phyloP scores from a whole-genome alignment of 64 coral and sea anemone genomes.

The Catalaphyllia jardinei region DNA sequence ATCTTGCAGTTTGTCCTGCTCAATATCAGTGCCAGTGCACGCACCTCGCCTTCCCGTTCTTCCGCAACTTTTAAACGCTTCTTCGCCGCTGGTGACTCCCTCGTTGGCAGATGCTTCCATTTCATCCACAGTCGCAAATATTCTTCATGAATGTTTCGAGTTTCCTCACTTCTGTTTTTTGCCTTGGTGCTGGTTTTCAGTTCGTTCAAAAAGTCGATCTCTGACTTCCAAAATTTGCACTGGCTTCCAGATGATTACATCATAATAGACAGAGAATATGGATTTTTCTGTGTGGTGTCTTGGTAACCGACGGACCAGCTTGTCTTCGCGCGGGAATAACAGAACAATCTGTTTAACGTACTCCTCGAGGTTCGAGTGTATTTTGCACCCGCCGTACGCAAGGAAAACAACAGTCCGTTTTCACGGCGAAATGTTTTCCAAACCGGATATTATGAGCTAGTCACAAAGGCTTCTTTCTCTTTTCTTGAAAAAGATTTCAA shows the following conservation, averaged over 20 bases:
- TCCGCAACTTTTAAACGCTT: conserved; percentile 65
- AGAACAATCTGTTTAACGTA: background rate
- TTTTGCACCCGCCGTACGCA: too few relatives aligned
- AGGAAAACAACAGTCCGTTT: background rate
- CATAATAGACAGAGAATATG: background rate
- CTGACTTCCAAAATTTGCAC: background rate
- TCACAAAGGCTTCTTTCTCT: background rate
- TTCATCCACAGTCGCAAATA: background rate
- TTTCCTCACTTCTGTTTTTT: background rate
- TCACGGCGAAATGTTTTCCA: background rate
- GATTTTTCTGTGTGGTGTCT: background rate
- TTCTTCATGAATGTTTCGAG: background rate
- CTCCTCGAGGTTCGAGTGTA: too few relatives aligned
- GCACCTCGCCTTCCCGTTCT: conserved; percentile 64
- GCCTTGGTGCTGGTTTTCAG: background rate
- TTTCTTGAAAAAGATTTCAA: background rate
- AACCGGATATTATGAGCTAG: background rate
- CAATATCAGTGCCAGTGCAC: conserved; percentile 45
- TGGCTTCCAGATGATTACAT: background rate
- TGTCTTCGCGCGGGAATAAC: too few relatives aligned
- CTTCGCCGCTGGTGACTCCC: background rate
- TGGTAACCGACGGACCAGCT: background rate
- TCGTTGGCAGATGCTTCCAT: conserved; percentile 11
- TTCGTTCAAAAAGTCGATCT: background rate
- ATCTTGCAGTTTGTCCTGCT: conserved; percentile 50